Conservation (phyloP, 2,797 vertebrate species). For the Sebastiscus tertius region DNA sequence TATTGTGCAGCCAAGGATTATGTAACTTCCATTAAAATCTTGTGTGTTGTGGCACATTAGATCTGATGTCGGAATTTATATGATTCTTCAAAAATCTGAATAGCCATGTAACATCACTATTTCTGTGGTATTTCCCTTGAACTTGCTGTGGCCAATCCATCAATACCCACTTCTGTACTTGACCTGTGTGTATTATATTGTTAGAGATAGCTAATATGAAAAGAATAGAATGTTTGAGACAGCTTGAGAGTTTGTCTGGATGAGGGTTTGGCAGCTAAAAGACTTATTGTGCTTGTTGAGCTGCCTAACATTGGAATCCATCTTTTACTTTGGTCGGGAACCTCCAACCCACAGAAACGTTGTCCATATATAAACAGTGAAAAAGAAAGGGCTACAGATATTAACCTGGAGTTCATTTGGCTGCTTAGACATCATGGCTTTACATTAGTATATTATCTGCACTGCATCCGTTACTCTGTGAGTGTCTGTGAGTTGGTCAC, state of each 20-base stretch:
- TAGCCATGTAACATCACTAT: no score
- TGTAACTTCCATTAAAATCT: not conserved
- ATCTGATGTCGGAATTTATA: not conserved
- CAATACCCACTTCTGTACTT: not conserved
- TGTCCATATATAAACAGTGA: no score
- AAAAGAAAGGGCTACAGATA: not conserved
- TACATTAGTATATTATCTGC: not conserved
- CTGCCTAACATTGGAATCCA: not conserved
- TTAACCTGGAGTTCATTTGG: not conserved
- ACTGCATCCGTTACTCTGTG: not conserved
- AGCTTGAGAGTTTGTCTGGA: not conserved
- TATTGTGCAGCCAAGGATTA: not conserved
- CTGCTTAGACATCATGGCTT: not conserved
- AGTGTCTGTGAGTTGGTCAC: not conserved
- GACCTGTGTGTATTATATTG: not conserved
- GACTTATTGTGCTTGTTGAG: not conserved
- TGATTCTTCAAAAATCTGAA: not conserved
- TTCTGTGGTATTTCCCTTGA: no score
- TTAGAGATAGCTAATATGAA: not conserved
- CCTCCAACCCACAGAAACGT: not conserved
- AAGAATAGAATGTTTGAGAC: not conserved
- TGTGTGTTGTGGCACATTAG: not conserved
- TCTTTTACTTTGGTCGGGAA: not conserved
- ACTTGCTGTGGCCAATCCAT: not conserved
- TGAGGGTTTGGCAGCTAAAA: not conserved